phyloP scores from a whole-genome alignment of 2,797 vertebrate species.

The Netta rufina region DNA sequence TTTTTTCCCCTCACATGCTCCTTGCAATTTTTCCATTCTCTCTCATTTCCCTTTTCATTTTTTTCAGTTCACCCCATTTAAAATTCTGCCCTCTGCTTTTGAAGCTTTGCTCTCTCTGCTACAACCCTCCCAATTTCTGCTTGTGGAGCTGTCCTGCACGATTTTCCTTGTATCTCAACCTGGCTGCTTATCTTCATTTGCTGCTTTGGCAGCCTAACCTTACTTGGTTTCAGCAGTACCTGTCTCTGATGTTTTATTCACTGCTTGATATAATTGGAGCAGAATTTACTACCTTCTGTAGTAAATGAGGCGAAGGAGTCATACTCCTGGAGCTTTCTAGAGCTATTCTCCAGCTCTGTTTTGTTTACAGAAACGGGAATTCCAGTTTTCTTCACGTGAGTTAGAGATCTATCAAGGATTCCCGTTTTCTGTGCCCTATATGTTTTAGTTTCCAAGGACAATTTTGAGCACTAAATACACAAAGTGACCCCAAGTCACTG shows the following conservation, averaged over 20 bases:
- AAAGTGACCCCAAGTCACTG: not conserved
- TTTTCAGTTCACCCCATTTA: not conserved
- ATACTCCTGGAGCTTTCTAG: not conserved
- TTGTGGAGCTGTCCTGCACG: fast-evolving
- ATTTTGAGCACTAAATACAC: not conserved
- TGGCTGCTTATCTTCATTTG: not conserved
- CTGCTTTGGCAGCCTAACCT: not conserved
- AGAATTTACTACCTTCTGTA: not conserved
- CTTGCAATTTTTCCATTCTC: not conserved
- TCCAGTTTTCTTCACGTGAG: not conserved
- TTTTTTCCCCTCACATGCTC: not conserved
- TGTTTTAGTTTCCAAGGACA: not conserved
- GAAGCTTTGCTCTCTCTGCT: not conserved
- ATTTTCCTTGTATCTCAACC: not conserved
- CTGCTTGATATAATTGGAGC: not conserved
- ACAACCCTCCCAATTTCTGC: not conserved
- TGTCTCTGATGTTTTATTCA: not conserved
- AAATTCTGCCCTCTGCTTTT: not conserved
- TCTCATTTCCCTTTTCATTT: not conserved
- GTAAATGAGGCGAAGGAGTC: not conserved
- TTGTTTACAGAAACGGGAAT: not conserved
- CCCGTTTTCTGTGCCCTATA: not conserved
- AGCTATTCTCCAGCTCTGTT: not conserved
- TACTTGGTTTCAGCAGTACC: not conserved
- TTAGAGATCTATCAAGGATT: not conserved